phyloP scores from a whole-genome alignment of 2,113 vertebrate species.

The Myotis davidii region DNA sequence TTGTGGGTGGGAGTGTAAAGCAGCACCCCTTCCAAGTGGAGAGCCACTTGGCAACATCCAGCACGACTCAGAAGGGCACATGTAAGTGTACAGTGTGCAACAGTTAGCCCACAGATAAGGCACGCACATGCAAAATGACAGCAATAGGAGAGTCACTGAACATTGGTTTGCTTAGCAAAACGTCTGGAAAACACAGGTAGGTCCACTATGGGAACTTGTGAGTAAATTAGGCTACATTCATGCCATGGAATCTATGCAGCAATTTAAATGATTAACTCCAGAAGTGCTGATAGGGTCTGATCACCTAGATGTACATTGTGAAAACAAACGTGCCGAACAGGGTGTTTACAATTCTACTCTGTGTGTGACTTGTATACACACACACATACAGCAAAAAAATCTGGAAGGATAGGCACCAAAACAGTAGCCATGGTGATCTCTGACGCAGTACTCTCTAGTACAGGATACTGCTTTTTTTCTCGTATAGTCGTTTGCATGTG shows the following conservation, averaged over 20 bases:
- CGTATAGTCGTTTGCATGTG: background rate
- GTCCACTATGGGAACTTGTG: background rate
- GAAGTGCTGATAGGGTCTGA: background rate
- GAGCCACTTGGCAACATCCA: background rate
- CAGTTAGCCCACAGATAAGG: background rate
- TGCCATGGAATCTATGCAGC: background rate
- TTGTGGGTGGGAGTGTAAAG: background rate
- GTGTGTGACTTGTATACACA: conserved; percentile 7
- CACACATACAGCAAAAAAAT: background rate
- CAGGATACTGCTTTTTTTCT: background rate
- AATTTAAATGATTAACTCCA: conserved; percentile 46
- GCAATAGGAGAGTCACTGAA: background rate
- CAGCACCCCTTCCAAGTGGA: background rate
- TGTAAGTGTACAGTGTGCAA: background rate
- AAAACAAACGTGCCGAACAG: background rate
- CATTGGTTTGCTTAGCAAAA: background rate
- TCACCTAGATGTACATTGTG: background rate
- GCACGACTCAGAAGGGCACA: background rate
- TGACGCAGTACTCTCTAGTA: background rate
- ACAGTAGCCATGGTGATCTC: background rate
- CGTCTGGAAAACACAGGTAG: background rate
- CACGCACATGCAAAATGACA: background rate
- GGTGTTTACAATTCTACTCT: background rate
- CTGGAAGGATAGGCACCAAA: conserved; percentile 7
- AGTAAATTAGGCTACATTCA: conserved; percentile 1